Evolutionary conservation across 2,888 invertebrate species (phyloP).

Genomic region (Torymus texanus): DNA sequence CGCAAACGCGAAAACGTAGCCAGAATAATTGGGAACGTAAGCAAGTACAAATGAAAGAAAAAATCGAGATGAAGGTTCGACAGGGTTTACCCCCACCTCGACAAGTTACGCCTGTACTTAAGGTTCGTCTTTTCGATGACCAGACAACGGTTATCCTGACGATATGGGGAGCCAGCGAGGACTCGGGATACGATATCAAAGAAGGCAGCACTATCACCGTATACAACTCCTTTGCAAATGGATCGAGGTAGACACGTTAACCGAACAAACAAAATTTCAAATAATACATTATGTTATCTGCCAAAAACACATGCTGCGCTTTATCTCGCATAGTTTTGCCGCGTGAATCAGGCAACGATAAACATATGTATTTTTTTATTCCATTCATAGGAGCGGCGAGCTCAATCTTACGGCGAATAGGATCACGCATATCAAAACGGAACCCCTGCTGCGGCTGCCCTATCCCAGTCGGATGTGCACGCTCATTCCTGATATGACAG

Average conservation of each 20-base stretch:
- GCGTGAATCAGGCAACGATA: too few relatives aligned
- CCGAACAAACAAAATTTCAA: too few relatives aligned
- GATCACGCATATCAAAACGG: conserved; percentile 75
- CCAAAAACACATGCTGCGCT: too few relatives aligned
- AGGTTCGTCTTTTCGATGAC: conserved; percentile 75
- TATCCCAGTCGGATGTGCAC: conserved; percentile 73
- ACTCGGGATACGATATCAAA: conserved; percentile 77
- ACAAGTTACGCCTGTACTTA: conserved; percentile 74
- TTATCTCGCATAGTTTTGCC: too few relatives aligned
- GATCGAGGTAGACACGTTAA: conserved; percentile 69
- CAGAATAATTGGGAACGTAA: conserved; percentile 43
- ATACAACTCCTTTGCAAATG: conserved; percentile 78
- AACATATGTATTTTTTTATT: too few relatives aligned
- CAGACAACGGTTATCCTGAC: conserved; percentile 77
- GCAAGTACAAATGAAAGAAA: conserved; percentile 64
- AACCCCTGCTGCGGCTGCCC: conserved; percentile 58
- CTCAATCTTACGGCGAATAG: conserved; percentile 78
- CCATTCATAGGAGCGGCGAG: conserved; percentile 68
- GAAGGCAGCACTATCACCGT: conserved; percentile 81
- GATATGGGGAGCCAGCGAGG: conserved; percentile 84
- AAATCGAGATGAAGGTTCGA: conserved; percentile 66
- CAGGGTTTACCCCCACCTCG: conserved; percentile 67
- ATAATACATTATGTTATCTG: too few relatives aligned
- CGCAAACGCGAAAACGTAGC: background rate
- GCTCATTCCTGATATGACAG: conserved; percentile 75